A percentile compares a stretch with the other conserved stretches of the same genome.
Conservation (phyloP, 2,797 vertebrate genomes). For the Sebastes elongatus region DNA sequence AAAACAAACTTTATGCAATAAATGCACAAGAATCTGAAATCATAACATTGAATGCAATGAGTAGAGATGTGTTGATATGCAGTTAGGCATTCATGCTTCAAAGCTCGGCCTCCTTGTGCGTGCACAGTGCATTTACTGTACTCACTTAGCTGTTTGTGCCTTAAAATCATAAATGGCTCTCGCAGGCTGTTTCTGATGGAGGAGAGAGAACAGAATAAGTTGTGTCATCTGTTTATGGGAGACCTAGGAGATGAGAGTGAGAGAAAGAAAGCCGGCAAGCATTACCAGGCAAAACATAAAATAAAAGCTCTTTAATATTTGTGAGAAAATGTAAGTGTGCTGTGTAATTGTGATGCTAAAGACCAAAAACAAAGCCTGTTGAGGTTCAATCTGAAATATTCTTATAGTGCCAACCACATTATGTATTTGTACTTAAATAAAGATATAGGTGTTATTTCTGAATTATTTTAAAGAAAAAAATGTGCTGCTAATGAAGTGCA, state of each 20-base stretch:
- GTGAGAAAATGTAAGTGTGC: not conserved
- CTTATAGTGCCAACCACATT: not conserved
- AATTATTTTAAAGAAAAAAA: not conserved
- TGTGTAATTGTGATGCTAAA: not conserved
- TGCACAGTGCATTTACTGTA: slow-evolving; percentile 59
- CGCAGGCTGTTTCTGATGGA: slow-evolving; percentile 93
- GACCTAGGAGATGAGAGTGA: slow-evolving; percentile 74
- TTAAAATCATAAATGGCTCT: slow-evolving; percentile 99
- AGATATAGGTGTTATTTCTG: not conserved
- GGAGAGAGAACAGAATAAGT: slow-evolving; percentile 87
- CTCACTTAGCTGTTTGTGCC: slow-evolving; percentile 99
- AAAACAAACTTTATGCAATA: not conserved
- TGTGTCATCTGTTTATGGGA: slow-evolving; percentile 86
- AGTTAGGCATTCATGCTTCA: slow-evolving; percentile 29
- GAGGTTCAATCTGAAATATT: not conserved
- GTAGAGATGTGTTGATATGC: not conserved
- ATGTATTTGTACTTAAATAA: not conserved
- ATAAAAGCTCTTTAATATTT: not conserved
- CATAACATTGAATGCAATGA: not conserved
- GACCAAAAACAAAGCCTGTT: not conserved
- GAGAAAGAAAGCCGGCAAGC: slow-evolving; percentile 54
- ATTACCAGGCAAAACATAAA: slow-evolving; percentile 50
- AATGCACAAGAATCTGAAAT: not conserved
- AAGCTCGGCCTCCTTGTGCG: not conserved
- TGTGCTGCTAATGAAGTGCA: not conserved